Evolutionary conservation across 2,888 invertebrate species (phyloP).

Genomic region (Melanchra persicariae): DNA sequence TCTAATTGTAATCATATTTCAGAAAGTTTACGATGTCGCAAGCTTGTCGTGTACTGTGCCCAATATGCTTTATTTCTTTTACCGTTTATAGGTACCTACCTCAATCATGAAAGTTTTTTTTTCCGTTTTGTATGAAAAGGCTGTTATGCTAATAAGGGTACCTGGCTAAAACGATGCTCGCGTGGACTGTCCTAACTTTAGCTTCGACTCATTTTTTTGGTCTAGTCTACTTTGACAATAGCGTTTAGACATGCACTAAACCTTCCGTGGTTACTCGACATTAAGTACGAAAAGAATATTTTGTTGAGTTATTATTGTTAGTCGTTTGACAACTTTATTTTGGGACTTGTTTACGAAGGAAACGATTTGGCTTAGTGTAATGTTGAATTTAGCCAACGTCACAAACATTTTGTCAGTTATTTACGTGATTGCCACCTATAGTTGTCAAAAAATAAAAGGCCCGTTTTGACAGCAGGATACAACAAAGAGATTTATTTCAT

Average conservation of each 20-base stretch:
- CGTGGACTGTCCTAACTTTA: constrained; percentile 49
- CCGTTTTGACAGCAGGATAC: too few relatives aligned
- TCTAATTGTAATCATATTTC: too few relatives aligned
- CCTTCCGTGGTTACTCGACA: constrained; percentile 46
- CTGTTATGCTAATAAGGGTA: constrained; percentile 40
- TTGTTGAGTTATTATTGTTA: constrained; percentile 26
- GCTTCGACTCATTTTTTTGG: constrained; percentile 30
- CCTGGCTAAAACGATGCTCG: constrained; percentile 25
- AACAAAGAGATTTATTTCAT: too few relatives aligned
- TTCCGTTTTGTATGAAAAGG: constrained; percentile 33
- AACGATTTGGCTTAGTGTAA: not conserved
- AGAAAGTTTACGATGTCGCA: too few relatives aligned
- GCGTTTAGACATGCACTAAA: constrained; percentile 52
- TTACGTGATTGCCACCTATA: not conserved
- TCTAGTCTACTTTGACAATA: constrained; percentile 45
- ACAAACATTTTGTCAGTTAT: not conserved
- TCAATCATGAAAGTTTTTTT: not conserved
- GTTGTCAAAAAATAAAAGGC: too few relatives aligned
- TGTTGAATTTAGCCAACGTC: not conserved
- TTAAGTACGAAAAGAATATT: constrained; percentile 34
- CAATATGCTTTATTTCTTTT: not conserved
- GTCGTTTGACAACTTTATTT: constrained; percentile 27
- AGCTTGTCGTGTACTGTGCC: not conserved
- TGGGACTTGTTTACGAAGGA: not conserved
- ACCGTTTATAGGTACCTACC: not conserved